phyloP scores from a whole-genome alignment of 2,797 vertebrate species.

The Xenops minutus region DNA sequence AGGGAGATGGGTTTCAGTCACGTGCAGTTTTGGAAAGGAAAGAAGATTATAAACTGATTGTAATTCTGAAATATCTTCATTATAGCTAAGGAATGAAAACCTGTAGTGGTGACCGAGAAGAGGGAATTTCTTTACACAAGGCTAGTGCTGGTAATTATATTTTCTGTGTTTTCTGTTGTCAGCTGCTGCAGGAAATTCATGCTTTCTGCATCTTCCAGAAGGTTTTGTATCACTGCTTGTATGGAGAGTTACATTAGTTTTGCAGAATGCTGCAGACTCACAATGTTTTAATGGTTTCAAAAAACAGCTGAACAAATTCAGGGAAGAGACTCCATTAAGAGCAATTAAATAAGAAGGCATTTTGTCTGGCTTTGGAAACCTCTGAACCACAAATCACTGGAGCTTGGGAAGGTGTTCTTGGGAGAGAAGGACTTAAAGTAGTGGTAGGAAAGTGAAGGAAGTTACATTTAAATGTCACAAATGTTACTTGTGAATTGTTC shows the following conservation, averaged over 20 bases:
- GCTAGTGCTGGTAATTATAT: background rate
- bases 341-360: slow-evolving; percentile 2
- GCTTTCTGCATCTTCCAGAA: background rate
- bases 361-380: slow-evolving; percentile 3
- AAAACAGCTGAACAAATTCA: background rate
- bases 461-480: background rate
- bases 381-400: background rate
- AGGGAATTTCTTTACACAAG: background rate
- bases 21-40: background rate
- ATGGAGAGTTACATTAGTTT: background rate
- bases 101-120: background rate
- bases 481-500: background rate
- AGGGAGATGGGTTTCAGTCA: background rate
- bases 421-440: background rate
- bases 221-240: background rate
- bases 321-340: background rate
- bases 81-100: background rate
- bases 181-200: background rate
- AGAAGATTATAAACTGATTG: background rate
- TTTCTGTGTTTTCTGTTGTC: background rate
- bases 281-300: background rate
- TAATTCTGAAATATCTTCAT: background rate
- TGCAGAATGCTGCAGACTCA: background rate
- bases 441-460: background rate
- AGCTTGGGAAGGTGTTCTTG: background rate